Base-by-base conservation (phyloP, 2,797 vertebrate genomes). In the Anguilla megastoma region DNA sequence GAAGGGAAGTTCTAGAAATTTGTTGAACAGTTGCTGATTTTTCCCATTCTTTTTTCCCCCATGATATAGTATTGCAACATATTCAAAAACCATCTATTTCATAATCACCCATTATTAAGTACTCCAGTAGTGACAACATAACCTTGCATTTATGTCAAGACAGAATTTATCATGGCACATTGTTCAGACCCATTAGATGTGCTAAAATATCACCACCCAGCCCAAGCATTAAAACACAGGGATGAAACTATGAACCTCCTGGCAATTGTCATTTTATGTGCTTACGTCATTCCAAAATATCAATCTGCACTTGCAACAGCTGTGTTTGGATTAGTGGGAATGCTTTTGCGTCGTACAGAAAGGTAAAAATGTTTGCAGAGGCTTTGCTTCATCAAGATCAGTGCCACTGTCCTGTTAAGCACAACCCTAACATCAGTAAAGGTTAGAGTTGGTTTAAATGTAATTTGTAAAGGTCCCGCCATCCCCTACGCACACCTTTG, bases 291-390 rank as follows among this genome's bases (percentile, higher is more conserved):
- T 69, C 24, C 63, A n/a, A 69, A 69, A 69, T 69, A 69, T 69
- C n/a, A 69, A n/a, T 69, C 63, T n/a, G 63, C 63, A 69, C n/a
- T 69, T 69, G 63, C 24, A 58, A 58, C 56, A 69, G 63, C 63
- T 69, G 63, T 69, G 63, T 27, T 69, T 69, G 63, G 24, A 69
- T 69, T n/a, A n/a, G 63, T 69, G 24, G 63, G 1, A 8, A n/a
- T 24, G 5, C 7, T n/a, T 69, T 27, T 69, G 24, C 63, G 27
- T 69, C 27, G 0, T 69, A 27, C 2, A 69, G 63, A 27, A 58
- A 69, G 60, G n/a, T 69, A 10, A 27, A 63, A 27, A 27, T 24
- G n/a, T 69, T 69, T 27, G n/a, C n/a, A 69, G 27, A 69, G 63
- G 63, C 63, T 69, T 69, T 24, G 27, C 63, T 27, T 69, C 24